Base-by-base conservation (phyloP, 2,888 invertebrate species). In the Synergus japonicus region DNA sequence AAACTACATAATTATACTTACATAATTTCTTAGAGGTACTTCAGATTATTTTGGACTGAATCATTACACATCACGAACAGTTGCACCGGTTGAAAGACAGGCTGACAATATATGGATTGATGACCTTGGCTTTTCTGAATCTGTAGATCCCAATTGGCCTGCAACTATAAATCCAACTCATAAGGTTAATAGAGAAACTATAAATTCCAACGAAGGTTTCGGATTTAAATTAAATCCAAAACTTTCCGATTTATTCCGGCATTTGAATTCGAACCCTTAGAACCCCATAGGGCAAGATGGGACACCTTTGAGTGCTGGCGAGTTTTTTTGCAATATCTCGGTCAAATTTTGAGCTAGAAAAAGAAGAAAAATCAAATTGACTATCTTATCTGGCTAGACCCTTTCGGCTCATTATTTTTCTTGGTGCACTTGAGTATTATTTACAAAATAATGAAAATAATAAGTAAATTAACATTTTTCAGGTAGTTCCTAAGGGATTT, bases 11-110 rank as follows among this genome's bases (percentile, higher is more conserved):
- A 22, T 22, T 2, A 12, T 22, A 12, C 4, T 22, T 60, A 12
- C 12, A 10, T 12, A 44, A 29, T 60, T 60, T 22, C 58, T 9
- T 60, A 87, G 87, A 87, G 94, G 93, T 87, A 94, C 96, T 0
- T 93, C 93, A 1, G 97, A 97, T 89, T 96, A 96, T 91, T 93
- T 97, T 77, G 96, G 96, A 0, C 89, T 97, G 29, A 97, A 97
- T 88, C 94, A 95, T 80, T 97, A 97, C 88, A 95, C 96, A 0
- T 93, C 95, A 0, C 93, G 91, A 81, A 85, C 95, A 86, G 92
- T 93, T 0, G 78, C 82, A 12, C 77, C 82, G n/a, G 77, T 78
- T 12, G 73, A 77, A 7, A 66, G 37, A 49, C 8, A 76, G 4
- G 18, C 12, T 4, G 15, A 64, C 22, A 69, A 64, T 0, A 78